Conservation (phyloP, 2,797 vertebrate species). For the Steatocranus sp. region DNA sequence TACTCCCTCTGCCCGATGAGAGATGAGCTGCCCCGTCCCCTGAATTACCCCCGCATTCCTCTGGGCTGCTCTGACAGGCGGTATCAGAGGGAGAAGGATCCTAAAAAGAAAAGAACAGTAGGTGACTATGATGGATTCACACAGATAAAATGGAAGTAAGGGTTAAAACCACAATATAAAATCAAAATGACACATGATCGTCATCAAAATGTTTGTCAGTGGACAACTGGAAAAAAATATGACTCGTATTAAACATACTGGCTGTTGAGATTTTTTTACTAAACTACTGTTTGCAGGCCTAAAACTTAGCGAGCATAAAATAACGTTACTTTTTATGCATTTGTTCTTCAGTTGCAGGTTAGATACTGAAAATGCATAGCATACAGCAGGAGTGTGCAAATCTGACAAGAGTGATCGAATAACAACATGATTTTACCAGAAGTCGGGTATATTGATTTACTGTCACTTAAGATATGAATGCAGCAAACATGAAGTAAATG, state of each 20-base stretch:
- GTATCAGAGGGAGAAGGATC: conserved; percentile 55
- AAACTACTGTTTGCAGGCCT: not conserved
- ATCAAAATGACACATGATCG: not conserved
- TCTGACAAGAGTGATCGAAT: not conserved
- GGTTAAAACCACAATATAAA: not conserved
- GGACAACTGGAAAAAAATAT: not conserved
- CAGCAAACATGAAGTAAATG: not conserved
- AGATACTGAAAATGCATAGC: not conserved
- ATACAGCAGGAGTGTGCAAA: not conserved
- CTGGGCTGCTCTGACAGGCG: conserved; percentile 49
- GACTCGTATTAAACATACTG: not conserved
- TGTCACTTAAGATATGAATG: not conserved
- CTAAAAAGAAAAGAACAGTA: conserved; percentile 30
- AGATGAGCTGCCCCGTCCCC: conserved; percentile 38
- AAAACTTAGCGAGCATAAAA: not conserved
- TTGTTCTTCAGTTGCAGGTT: not conserved
- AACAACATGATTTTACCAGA: not conserved
- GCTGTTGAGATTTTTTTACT: not conserved
- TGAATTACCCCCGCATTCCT: conserved; percentile 42
- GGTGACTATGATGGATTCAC: not conserved
- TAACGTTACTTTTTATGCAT: not conserved
- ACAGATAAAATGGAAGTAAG: not conserved
- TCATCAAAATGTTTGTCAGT: not conserved
- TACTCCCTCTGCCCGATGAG: conserved; percentile 42
- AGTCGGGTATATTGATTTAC: not conserved